Percentiles rank a stretch among this genome's conserved stretches.
These are phyloP conservation scores for Melanophora roralis DNA, from an alignment of 2,888 invertebrate genomes.

Conservation along the genomic window DNA sequence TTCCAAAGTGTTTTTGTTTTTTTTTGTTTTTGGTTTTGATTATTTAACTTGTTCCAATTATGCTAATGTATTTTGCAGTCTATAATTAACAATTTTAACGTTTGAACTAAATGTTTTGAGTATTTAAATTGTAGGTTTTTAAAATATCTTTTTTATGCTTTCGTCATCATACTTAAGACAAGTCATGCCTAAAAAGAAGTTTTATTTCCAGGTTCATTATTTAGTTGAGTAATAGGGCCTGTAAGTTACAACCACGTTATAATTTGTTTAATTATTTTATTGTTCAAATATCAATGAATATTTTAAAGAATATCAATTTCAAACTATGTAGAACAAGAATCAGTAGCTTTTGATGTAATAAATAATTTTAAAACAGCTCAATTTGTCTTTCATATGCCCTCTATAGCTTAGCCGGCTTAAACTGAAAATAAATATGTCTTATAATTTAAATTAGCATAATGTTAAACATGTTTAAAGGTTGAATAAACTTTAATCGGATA, in stretches of 20 bases:
- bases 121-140: not conserved
- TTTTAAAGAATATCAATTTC: not conserved
- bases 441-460: no score
- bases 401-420: no score
- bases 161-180: constrained; percentile 16
- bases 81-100: not conserved
- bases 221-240: not conserved
- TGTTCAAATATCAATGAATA: no score
- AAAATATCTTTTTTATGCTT: not conserved
- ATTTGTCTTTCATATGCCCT: no score
- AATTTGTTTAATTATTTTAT: no score
- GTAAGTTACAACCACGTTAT: not conserved
- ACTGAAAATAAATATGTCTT: no score
- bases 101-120: not conserved
- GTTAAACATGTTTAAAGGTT: no score
- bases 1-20: not conserved
- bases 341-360: no score
- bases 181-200: not conserved
- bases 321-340: no score
- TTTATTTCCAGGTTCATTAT: constrained; percentile 6
- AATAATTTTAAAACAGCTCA: no score
- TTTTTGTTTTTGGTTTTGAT: not conserved
- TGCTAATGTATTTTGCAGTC: constrained; percentile 22
- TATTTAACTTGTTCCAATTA: constrained; percentile 14
- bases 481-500: no score